Percentiles rank a stretch among this genome's conserved stretches.
phyloP scores from a whole-genome alignment of 2,797 vertebrate genomes.

The Helostoma temminkii region DNA sequence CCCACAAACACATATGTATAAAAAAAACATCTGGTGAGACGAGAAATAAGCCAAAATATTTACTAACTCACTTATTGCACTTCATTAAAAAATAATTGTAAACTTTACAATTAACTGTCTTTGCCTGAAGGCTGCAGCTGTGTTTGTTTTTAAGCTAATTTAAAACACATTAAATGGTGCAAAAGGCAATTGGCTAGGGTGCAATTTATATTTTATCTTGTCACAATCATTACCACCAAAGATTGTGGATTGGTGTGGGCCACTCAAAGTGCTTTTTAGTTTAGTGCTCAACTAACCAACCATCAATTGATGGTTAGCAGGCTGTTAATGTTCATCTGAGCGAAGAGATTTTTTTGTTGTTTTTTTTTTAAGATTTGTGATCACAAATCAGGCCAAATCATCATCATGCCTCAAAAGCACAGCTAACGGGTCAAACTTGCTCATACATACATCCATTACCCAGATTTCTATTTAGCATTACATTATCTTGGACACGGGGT shows the following conservation, averaged over 20 bases:
- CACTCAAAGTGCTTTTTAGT: slow-evolving; percentile 74
- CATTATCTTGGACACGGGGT: slow-evolving; percentile 60
- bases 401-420: slow-evolving; percentile 18
- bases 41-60: slow-evolving; percentile 34
- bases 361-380: slow-evolving; percentile 15
- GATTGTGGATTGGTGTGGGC: slow-evolving; percentile 40
- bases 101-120: slow-evolving; percentile 49
- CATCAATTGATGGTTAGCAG: slow-evolving; percentile 26
- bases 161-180: slow-evolving; percentile 45
- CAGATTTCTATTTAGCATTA: slow-evolving; percentile 25
- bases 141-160: slow-evolving; percentile 42
- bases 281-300: slow-evolving; percentile 64
- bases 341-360: neutral
- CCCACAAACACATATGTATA: slow-evolving; percentile 24
- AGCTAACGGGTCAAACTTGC: slow-evolving; percentile 15
- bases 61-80: slow-evolving; percentile 74
- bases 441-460: slow-evolving; percentile 16
- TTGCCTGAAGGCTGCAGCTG: slow-evolving; percentile 25
- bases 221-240: slow-evolving; percentile 23
- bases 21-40: slow-evolving; percentile 44
- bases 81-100: slow-evolving; percentile 60
- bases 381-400: slow-evolving; percentile 15
- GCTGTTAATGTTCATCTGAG: slow-evolving; percentile 21
- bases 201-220: slow-evolving; percentile 31
- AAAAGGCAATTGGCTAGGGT: slow-evolving; percentile 60